Conservation (phyloP, 2,797 vertebrate genomes). For the Neomorphus geoffroyi region DNA sequence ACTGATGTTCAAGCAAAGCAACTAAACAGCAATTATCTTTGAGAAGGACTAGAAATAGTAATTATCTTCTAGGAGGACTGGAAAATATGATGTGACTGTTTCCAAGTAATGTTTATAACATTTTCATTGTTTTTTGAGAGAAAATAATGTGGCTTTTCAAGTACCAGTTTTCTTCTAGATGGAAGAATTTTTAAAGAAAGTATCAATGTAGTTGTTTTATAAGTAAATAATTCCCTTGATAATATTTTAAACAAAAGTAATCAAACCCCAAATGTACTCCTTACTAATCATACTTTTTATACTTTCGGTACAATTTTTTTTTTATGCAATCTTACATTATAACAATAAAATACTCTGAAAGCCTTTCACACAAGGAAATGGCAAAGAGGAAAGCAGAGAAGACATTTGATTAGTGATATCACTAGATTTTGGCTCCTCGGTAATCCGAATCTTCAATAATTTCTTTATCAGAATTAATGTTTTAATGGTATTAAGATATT, state of each 20-base stretch:
- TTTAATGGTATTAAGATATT: background rate
- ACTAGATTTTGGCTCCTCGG: background rate
- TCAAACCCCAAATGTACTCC: background rate
- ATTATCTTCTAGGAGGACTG: background rate
- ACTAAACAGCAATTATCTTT: background rate
- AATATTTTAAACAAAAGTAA: background rate
- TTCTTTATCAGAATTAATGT: background rate
- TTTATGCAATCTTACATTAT: background rate
- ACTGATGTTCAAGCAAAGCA: background rate
- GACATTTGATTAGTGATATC: background rate
- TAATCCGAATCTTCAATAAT: background rate
- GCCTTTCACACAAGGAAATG: background rate
- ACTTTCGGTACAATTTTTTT: background rate
- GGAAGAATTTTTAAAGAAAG: background rate
- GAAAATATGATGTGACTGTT: background rate
- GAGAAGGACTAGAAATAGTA: background rate
- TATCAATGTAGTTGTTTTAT: background rate
- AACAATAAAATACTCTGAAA: background rate
- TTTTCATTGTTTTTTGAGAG: background rate
- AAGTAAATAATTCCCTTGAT: background rate
- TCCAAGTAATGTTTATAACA: background rate
- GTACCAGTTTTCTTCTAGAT: background rate
- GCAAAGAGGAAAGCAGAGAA: background rate
- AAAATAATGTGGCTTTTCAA: background rate
- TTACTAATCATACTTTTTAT: background rate